Conservation (phyloP, 2,888 invertebrate genomes). For the Coleophora deauratella region DNA sequence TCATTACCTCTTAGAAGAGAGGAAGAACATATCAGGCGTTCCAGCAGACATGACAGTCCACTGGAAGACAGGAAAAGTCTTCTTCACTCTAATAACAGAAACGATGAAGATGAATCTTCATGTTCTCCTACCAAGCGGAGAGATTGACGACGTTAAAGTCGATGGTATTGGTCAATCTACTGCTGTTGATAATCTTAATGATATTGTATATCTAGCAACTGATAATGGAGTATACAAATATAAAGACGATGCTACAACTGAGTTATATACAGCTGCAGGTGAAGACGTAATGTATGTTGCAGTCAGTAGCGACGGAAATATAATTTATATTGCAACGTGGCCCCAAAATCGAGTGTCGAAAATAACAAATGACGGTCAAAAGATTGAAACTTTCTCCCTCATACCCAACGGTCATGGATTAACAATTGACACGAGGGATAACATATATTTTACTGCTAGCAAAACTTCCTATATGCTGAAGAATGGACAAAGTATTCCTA, state of each 20-base stretch:
- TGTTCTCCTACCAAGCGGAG: conserved; percentile 42
- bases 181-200: conserved; percentile 61
- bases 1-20: conserved; percentile 39
- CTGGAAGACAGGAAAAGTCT: conserved; percentile 56
- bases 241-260: conserved; percentile 45
- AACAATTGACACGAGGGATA: conserved; percentile 51
- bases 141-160: conserved; percentile 47
- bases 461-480: conserved; percentile 55
- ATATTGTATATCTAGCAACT: conserved; percentile 58
- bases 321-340: conserved; percentile 61
- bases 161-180: conserved; percentile 58
- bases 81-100: conserved; percentile 53
- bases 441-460: conserved; percentile 56
- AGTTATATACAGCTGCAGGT: conserved; percentile 47
- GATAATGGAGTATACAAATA: conserved; percentile 66
- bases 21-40: conserved; percentile 42
- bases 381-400: conserved; percentile 39
- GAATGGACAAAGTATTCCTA: conserved; percentile 38
- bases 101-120: conserved; percentile 60
- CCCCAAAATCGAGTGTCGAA: conserved; percentile 59
- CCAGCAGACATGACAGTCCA: conserved; percentile 60
- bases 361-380: conserved; percentile 48
- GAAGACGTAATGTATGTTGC: conserved; percentile 65
- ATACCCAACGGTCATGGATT: conserved; percentile 62
- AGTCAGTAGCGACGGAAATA: conserved; percentile 40